Conservation (phyloP, 1,140 invertebrate genomes). For the Drosophila paulistorum region DNA sequence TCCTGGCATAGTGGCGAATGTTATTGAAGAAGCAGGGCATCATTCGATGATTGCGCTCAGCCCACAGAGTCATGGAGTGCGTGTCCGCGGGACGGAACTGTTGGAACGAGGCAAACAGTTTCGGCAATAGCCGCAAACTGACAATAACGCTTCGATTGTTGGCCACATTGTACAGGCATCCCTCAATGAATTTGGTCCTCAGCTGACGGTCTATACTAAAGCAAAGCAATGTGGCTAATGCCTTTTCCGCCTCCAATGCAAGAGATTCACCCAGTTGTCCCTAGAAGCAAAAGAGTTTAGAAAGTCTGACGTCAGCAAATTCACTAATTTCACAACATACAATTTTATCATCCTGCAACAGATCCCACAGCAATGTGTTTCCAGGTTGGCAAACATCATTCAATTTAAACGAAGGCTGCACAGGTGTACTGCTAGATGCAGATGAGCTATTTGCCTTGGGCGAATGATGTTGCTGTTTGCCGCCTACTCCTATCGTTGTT, state of each 20-base stretch:
- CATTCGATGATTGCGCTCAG: slow-evolving; percentile 94
- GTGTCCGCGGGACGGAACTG: slow-evolving; percentile 92
- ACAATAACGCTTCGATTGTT: slow-evolving; percentile 94
- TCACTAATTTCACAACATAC: slow-evolving; percentile 84
- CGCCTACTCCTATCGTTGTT: slow-evolving; percentile 35
- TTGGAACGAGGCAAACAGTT: slow-evolving; percentile 95
- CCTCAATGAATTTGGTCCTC: slow-evolving; percentile 97
- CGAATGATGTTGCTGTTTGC: slow-evolving; percentile 61
- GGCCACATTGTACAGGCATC: slow-evolving; percentile 94
- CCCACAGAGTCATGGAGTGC: slow-evolving; percentile 93
- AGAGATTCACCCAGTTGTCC: slow-evolving; percentile 93
- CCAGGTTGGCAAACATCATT: slow-evolving; percentile 94
- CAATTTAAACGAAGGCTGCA: slow-evolving; percentile 86
- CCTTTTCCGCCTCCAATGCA: slow-evolving; percentile 95
- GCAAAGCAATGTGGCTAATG: slow-evolving; percentile 93
- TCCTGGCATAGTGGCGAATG: slow-evolving; percentile 86
- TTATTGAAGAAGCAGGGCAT: slow-evolving; percentile 96
- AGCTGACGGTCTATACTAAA: slow-evolving; percentile 94
- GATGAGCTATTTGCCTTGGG: slow-evolving; percentile 38
- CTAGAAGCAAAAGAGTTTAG: slow-evolving; percentile 83
- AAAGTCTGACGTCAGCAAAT: background rate
- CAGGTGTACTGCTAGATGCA: slow-evolving; percentile 25
- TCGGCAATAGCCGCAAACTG: slow-evolving; percentile 93
- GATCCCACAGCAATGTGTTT: slow-evolving; percentile 96
- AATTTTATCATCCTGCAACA: slow-evolving; percentile 95